Base-by-base conservation (phyloP, 2,797 vertebrate species). In the Cyprinella venusta region DNA sequence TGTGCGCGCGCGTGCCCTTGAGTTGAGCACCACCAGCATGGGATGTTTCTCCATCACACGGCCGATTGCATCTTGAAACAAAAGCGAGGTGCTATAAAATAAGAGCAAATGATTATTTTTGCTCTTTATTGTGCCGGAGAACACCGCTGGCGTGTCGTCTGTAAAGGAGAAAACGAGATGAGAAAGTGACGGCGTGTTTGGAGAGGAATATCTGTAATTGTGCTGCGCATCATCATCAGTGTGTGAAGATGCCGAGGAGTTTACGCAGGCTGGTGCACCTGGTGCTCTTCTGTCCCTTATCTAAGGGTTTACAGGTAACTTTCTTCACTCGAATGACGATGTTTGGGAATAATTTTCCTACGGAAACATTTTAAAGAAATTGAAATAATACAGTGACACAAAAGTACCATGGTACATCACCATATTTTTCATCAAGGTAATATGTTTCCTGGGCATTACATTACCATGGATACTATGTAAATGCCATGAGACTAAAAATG, bases 301-400 rank as follows among this genome's bases (percentile, higher is more conserved):
- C 97, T 76, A 96, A 96, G 90, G 96, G 96, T 71, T 91, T 97
- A 91, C 97, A 98, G 97, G 97, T 99, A 94, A 9, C 26, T 48
- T 64, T 26, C 26, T 50, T 19, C 6, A 40, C 36, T 59, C 24
- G 0, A 59, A 10, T 18, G 36, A 61, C n/a, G 18, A 18, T 59
- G 33, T 10, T 9, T 59, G 72, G 1, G n/a, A 4, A 6, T 59
- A 5, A 40, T 40, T 26, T 61, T 1, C 8, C 15, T 6, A 33
- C 5, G 5, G 18, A 52, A 72, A 33, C 8, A 18, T 40, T 9
- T 36, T 48, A 50, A 36, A 54, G 6, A 8, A 7, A 13, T 52
- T 3, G 2, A 74, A 74, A 36, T n/a, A 8, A 38, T 50, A 19
- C 45, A 1, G 18, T 33, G 33, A 21, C 69, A 8, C 71, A 5